A percentile compares a stretch with the other conserved stretches of the same genome.
phyloP scores from a whole-genome alignment of 2,888 invertebrate genomes.

The Serripes groenlandicus region DNA sequence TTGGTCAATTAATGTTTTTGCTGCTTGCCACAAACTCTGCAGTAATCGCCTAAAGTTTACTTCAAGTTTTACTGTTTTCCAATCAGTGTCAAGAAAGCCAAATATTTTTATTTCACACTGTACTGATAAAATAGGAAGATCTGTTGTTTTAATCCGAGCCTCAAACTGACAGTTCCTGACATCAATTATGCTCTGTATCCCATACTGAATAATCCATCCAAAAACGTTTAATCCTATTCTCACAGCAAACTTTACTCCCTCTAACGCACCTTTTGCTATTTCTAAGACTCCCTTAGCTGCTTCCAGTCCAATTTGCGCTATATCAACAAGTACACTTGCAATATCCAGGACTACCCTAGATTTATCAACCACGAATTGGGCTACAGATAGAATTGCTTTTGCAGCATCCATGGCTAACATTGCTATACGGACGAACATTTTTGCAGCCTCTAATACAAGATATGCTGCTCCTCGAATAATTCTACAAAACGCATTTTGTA shows the following conservation, averaged over 20 bases:
- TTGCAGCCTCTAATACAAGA: slow-evolving; percentile 62
- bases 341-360: slow-evolving; percentile 55
- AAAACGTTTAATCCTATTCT: slow-evolving; percentile 39
- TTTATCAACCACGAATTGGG: slow-evolving; percentile 63
- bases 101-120: slow-evolving; percentile 51
- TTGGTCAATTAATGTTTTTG: slow-evolving; percentile 36
- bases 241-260: slow-evolving; percentile 50
- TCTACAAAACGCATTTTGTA: slow-evolving; percentile 48
- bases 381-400: slow-evolving; percentile 54
- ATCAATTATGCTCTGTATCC: slow-evolving; percentile 47
- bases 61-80: slow-evolving; percentile 29
- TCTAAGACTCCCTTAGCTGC: slow-evolving; percentile 48
- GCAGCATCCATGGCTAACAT: slow-evolving; percentile 63
- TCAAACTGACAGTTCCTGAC: slow-evolving; percentile 61
- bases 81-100: slow-evolving; percentile 46
- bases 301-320: slow-evolving; percentile 51
- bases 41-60: slow-evolving; percentile 48
- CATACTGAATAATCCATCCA: slow-evolving; percentile 48
- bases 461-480: slow-evolving; percentile 59
- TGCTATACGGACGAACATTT: slow-evolving; percentile 52
- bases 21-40: slow-evolving; percentile 55
- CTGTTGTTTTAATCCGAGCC: slow-evolving; percentile 26
- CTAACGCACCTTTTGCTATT: slow-evolving; percentile 48
- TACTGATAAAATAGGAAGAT: slow-evolving; percentile 47
- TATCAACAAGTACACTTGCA: slow-evolving; percentile 43